Evolutionary conservation across 2,797 vertebrate genomes (phyloP), one percentile per base, ranked within the genome.

Genomic region (Gadopsis marmoratus): DNA sequence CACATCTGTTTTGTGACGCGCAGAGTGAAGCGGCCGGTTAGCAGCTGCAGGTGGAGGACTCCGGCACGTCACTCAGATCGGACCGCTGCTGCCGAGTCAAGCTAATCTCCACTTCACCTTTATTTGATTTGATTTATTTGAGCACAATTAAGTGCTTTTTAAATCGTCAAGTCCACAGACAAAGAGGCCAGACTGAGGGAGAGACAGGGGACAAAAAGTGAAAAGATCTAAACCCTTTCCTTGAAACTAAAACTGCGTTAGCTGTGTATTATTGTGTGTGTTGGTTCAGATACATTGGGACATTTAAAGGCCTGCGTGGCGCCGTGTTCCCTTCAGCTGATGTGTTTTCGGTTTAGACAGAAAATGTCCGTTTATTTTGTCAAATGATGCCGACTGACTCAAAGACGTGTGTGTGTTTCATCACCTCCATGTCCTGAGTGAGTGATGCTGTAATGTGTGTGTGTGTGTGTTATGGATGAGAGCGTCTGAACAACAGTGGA

Each of bases 1-100:
- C 70, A 83, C 83, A 88, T 75, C 80, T 90, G 87, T 50, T 86
- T 79, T 55, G 60, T 53, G 43, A 5, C 29, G 5, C 9, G 55
- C 56, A 2, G 33, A 59, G 66, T 7, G 68, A 74, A 7, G 75
- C 39, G 33, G 67, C n/a, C 7, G 47, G 69, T 66, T 72, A 78
- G 47, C 68, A 43, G 78, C 84, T 54, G 81, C 76, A 78, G 83
- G 81, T 86, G 81, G 82, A 67, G 43, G 71, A 58, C 56, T 69
- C 71, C 63, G 59, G 79, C 48, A 0, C 73, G 13, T 21, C 37
- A 2, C 9, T 51, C 39, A 13, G 4, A 37, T 82, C 62, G n/a
- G 11, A 21, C 56, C 16, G 60, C 31, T n/a, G 60, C 59, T n/a
- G 39, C 5, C 21, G 51, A 26, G 1, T 26, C 26, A 26, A 26